phyloP scores from a whole-genome alignment of 2,888 invertebrate species.

The Hydropsyche betteni region DNA sequence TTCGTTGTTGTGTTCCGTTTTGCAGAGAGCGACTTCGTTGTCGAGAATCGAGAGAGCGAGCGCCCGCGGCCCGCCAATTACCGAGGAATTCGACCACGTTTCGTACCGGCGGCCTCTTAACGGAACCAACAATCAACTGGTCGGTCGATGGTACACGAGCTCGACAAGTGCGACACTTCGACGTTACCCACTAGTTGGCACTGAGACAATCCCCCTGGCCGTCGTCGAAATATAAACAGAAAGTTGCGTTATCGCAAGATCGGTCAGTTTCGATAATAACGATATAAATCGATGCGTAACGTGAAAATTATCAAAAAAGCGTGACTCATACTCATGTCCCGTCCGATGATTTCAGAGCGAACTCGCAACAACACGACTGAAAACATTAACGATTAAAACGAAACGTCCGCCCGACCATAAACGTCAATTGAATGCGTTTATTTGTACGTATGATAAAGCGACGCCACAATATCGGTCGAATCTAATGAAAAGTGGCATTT shows the following conservation, averaged over 20 bases:
- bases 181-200: too few species aligned
- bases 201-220: too few species aligned
- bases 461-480: too few species aligned
- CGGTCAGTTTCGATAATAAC: too few species aligned
- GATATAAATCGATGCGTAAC: too few species aligned
- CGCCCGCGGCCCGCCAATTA: conserved; percentile 38
- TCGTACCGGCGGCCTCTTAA: conserved; percentile 38
- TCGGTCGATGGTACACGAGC: background rate
- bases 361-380: background rate
- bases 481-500: too few species aligned
- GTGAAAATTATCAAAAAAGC: too few species aligned
- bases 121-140: conserved; percentile 42
- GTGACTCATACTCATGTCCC: too few species aligned
- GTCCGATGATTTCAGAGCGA: background rate
- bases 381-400: conserved; percentile 2
- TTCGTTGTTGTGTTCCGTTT: conserved; percentile 13
- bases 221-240: too few species aligned
- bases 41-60: too few species aligned
- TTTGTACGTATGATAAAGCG: background rate
- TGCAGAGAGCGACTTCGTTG: conserved; percentile 10
- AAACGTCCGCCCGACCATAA: conserved; percentile 13
- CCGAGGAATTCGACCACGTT: conserved; percentile 45
- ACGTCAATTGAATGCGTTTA: conserved; percentile 16
- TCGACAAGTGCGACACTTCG: conserved; percentile 15
- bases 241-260: too few species aligned